A percentile compares a stretch with the other conserved stretches of the same genome.
These are phyloP conservation scores for Oreonectes daqikongensis DNA, from an alignment of 2,797 vertebrate species.

Conservation along the genomic window DNA sequence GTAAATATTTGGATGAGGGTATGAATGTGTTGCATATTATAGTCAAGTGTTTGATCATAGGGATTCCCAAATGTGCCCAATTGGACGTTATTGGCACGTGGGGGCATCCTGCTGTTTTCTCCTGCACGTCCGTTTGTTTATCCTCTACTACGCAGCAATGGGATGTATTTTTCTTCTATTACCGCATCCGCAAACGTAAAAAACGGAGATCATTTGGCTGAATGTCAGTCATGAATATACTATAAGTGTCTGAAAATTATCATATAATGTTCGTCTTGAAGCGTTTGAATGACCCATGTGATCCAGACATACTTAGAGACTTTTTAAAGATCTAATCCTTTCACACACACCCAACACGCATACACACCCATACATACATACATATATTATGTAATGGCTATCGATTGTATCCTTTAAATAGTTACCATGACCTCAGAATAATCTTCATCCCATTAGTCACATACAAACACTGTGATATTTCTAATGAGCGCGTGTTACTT, in stretches of 20 bases:
- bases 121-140: not conserved
- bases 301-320: not conserved
- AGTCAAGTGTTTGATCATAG: not conserved
- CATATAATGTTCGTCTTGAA: not conserved
- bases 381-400: not conserved
- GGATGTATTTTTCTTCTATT: not conserved
- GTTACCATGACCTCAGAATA: not conserved
- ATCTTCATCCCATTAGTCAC: conserved; percentile 3
- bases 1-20: conserved; percentile 14
- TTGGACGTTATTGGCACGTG: not conserved
- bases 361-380: not conserved
- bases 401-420: conserved; percentile 6
- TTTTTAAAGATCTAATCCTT: not conserved
- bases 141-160: not conserved
- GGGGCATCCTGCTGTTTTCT: conserved; percentile 5
- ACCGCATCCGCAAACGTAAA: not conserved
- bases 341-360: not conserved
- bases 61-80: conserved; percentile 5
- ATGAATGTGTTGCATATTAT: not conserved
- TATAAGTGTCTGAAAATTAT: not conserved
- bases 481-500: conserved; percentile 5
- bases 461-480: not conserved
- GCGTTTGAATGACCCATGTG: not conserved
- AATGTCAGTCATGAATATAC: not conserved
- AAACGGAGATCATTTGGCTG: not conserved